A percentile compares a stretch with the other conserved stretches of the same genome.
These are phyloP conservation scores for Hemiscyllium ocellatum DNA, from an alignment of 2,113 vertebrate species.

Conservation along the genomic window DNA sequence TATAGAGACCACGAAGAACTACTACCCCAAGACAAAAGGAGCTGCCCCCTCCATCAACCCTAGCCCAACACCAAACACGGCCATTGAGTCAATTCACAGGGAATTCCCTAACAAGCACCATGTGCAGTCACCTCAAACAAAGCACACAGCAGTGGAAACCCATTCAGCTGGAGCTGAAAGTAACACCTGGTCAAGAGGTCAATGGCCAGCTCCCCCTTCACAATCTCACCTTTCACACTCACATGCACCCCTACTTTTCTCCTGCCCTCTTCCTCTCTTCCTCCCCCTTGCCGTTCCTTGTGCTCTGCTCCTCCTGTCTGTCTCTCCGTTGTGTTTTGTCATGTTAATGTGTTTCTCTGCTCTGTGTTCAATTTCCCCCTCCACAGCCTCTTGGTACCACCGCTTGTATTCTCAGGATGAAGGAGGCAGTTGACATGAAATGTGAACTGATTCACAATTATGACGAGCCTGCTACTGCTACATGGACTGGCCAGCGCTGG, in stretches of 20 bases:
- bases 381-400: slow-evolving; percentile 21
- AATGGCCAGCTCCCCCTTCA: not conserved
- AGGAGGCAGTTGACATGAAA: slow-evolving; percentile 31
- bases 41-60: not conserved
- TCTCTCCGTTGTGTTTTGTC: not conserved
- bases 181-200: not conserved
- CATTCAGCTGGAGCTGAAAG: not conserved
- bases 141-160: not conserved
- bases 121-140: not conserved
- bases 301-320: not conserved
- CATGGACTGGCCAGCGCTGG: slow-evolving; percentile 33
- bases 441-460: slow-evolving; percentile 34
- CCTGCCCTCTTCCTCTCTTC: not conserved
- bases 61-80: not conserved
- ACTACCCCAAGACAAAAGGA: not conserved
- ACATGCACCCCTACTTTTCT: not conserved
- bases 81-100: not conserved
- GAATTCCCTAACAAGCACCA: too few species aligned
- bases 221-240: not conserved
- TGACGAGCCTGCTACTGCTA: slow-evolving; percentile 22
- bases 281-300: not conserved
- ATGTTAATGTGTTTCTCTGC: slow-evolving; percentile 4
- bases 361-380: slow-evolving; percentile 25
- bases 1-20: not conserved
- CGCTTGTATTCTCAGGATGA: slow-evolving; percentile 22